Base-by-base conservation (phyloP, 2,113 vertebrate species). In the Ctenodactylus gundi region DNA sequence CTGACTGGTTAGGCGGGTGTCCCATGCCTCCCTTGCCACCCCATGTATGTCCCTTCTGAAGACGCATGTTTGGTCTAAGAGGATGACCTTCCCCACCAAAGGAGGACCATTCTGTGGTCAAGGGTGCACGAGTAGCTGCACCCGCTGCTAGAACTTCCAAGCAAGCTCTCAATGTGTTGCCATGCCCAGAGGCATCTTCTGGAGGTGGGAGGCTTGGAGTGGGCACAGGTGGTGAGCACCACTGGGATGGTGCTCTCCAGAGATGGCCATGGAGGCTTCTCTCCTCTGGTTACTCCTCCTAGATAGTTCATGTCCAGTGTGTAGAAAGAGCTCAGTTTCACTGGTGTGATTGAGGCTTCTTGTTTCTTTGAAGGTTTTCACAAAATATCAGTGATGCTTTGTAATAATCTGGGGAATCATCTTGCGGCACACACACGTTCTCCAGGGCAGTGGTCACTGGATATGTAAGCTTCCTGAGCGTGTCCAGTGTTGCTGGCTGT, bases 201-300 rank as follows among this genome's bases (percentile, higher is more conserved):
- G 76, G 27, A 53, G 7, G 9, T 13, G 29, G 55, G 73, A 80
- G 58, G 49, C 53, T 23, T 36, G 53, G 85, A 39, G 7, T 20
- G 27, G 67, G 36, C 0, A 0, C 20, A 27, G 31, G n/a, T 46
- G 21, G 14, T 6, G 25, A 53, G 51, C 36, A n/a, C 18, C 39
- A 29, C n/a, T 39, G 36, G 7, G 25, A 39, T 31, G 15, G 0
- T 7, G 27, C 58, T 25, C 9, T 49, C 58, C 49, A 25, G 51
- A 4, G 80, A 85, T 31, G 27, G 53, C 76, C 31, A 46, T 73
- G 51, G 73, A 39, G 23, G 6, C 46, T n/a, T 55, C 67, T 73
- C 62, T 53, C 34, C 34, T 77, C 51, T 76, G 67, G 44, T 57
- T 49, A 60, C 31, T 62, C 27, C 57, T n/a, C 29, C 53, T 1